Percentiles rank a stretch among this genome's conserved stretches.
Evolutionary conservation across 2,797 vertebrate species (phyloP).

Genomic region (Denticeps clupeoides): DNA sequence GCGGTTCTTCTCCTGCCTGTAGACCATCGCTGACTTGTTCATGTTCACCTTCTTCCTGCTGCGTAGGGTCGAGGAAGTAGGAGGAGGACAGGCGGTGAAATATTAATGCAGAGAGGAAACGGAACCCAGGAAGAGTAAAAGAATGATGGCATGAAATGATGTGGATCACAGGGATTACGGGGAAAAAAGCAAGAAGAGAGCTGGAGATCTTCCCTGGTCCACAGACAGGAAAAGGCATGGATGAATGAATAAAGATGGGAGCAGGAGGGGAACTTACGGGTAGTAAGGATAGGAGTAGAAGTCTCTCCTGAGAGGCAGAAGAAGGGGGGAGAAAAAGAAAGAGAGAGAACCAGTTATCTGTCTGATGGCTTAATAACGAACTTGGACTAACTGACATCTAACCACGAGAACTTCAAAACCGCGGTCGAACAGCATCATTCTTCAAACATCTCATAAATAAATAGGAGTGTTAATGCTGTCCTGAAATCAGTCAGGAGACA

Average conservation of each 20-base stretch:
- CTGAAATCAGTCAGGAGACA: too few relatives aligned
- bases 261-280: conserved; percentile 68
- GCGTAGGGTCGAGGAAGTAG: conserved; percentile 19
- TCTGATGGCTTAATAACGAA: neutral
- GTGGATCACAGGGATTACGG: too few relatives aligned
- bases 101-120: neutral
- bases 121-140: neutral
- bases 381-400: too few relatives aligned
- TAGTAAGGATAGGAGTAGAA: conserved; percentile 92
- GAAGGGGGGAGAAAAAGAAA: neutral
- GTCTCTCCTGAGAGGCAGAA: conserved; percentile 77
- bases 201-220: too few relatives aligned
- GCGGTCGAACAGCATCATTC: too few relatives aligned
- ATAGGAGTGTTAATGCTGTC: too few relatives aligned
- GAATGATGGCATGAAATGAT: too few relatives aligned
- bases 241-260: neutral
- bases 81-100: neutral
- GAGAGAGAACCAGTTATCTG: neutral
- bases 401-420: too few relatives aligned
- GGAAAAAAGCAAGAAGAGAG: too few relatives aligned
- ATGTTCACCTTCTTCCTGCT: conserved; percentile 79
- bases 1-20: conserved; percentile 80
- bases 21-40: conserved; percentile 80
- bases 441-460: too few relatives aligned
- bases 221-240: too few relatives aligned